Evolutionary conservation across 2,888 invertebrate species (phyloP).

Genomic region (Alcis repandata): DNA sequence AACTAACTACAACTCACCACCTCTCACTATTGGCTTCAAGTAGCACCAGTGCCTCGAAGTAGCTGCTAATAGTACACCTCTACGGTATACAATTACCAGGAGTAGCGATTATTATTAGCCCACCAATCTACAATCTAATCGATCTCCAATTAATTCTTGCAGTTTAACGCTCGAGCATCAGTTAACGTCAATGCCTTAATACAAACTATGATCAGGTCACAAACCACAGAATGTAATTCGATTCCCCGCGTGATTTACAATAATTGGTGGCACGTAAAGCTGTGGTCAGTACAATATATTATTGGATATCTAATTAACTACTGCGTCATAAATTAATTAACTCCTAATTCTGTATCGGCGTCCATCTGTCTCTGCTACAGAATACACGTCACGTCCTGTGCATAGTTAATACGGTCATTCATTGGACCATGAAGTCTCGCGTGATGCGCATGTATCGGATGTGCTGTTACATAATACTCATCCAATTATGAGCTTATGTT

Average conservation of each 20-base stretch:
- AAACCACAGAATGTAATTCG: slow-evolving; percentile 46
- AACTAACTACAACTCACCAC: too few species aligned
- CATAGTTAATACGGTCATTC: slow-evolving; percentile 57
- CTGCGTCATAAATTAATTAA: slow-evolving; percentile 79
- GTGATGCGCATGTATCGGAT: slow-evolving; percentile 42
- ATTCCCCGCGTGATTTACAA: slow-evolving; percentile 54
- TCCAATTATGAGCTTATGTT: neutral
- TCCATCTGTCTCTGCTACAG: slow-evolving; percentile 60
- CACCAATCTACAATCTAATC: neutral
- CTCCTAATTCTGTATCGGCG: slow-evolving; percentile 70
- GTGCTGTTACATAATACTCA: neutral
- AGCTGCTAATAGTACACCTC: too few species aligned
- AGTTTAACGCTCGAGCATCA: neutral
- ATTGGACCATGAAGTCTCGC: slow-evolving; percentile 50
- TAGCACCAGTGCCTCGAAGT: too few species aligned
- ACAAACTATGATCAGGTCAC: slow-evolving; percentile 37
- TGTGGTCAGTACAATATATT: slow-evolving; percentile 63
- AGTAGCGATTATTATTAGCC: neutral
- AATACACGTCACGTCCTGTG: slow-evolving; percentile 36
- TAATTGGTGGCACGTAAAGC: slow-evolving; percentile 56
- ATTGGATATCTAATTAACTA: slow-evolving; percentile 72
- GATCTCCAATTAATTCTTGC: neutral
- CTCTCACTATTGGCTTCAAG: too few species aligned
- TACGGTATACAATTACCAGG: neutral
- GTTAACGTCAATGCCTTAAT: slow-evolving; percentile 8